Conservation (phyloP, 2,888 invertebrate species). For the Cataglyphis altisquamis region DNA sequence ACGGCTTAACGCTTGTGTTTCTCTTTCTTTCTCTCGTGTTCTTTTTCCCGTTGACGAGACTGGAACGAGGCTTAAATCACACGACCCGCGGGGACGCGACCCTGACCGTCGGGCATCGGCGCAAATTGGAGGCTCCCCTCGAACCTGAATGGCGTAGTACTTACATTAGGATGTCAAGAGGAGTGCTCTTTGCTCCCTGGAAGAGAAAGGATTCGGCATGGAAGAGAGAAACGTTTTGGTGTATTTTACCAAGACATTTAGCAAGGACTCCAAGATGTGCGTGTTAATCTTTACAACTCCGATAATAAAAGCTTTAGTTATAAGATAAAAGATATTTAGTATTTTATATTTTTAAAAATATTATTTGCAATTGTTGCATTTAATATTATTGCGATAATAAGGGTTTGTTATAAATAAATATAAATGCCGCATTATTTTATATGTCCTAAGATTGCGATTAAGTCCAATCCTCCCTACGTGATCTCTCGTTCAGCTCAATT, state of each 20-base stretch:
- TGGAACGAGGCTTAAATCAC: slow-evolving; percentile 69
- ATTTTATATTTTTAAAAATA: slow-evolving; percentile 3
- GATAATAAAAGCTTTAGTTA: not conserved
- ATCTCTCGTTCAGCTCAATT: slow-evolving; percentile 61
- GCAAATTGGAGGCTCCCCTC: slow-evolving; percentile 72
- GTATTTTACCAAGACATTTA: slow-evolving; percentile 17
- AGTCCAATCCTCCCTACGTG: slow-evolving; percentile 27
- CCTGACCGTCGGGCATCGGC: slow-evolving; percentile 64
- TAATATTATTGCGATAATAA: not conserved
- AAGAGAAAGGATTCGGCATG: slow-evolving; percentile 36
- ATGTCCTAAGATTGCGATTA: slow-evolving; percentile 15
- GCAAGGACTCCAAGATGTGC: not conserved
- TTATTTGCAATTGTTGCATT: not conserved
- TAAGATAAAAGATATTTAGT: not conserved
- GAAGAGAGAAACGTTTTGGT: slow-evolving; percentile 33
- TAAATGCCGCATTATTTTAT: not conserved
- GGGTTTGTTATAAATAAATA: too few species aligned
- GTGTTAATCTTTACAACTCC: slow-evolving; percentile 7
- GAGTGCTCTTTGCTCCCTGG: slow-evolving; percentile 53
- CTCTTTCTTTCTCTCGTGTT: slow-evolving; percentile 25
- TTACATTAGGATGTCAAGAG: slow-evolving; percentile 47
- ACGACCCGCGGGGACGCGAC: slow-evolving; percentile 61
- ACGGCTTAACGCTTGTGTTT: slow-evolving; percentile 52
- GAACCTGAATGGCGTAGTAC: slow-evolving; percentile 45
- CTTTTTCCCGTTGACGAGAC: slow-evolving; percentile 50